These are phyloP conservation scores for Phyllopteryx taeniolatus DNA, from an alignment of 2,113 vertebrate genomes.

Conservation along the genomic window DNA sequence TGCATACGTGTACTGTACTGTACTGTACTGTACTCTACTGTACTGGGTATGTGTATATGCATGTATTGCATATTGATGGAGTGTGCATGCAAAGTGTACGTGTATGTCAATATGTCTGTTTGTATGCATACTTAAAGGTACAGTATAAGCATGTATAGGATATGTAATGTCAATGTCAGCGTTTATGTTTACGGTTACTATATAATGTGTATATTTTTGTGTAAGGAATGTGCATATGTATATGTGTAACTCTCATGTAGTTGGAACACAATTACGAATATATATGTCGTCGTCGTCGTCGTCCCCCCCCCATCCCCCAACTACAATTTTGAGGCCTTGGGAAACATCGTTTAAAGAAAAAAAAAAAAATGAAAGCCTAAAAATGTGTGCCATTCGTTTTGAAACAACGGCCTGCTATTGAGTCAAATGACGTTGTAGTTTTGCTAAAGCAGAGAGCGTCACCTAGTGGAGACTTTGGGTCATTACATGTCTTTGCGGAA, in stretches of 20 bases:
- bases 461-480: constrained; percentile 31
- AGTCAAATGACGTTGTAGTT: neutral
- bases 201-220: neutral
- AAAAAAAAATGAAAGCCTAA: neutral
- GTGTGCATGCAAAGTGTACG: neutral
- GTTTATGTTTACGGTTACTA: neutral
- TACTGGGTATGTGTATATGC: no score
- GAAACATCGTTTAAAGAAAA: neutral
- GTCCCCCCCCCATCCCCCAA: neutral
- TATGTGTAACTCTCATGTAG: neutral
- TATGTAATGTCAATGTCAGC: neutral
- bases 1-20: no score
- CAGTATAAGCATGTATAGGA: neutral
- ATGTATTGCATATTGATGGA: neutral
- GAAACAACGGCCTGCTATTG: neutral
- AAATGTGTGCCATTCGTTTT: constrained; percentile 16
- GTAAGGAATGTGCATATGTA: no score
- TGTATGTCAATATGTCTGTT: neutral
- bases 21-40: no score
- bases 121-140: neutral
- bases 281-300: no score
- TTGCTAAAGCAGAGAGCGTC: constrained; percentile 26
- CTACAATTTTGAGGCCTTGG: neutral
- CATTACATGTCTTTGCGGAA: neutral
- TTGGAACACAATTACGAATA: no score